phyloP scores from a whole-genome alignment of 1,140 invertebrate genomes.

The Agrypnia vestita region DNA sequence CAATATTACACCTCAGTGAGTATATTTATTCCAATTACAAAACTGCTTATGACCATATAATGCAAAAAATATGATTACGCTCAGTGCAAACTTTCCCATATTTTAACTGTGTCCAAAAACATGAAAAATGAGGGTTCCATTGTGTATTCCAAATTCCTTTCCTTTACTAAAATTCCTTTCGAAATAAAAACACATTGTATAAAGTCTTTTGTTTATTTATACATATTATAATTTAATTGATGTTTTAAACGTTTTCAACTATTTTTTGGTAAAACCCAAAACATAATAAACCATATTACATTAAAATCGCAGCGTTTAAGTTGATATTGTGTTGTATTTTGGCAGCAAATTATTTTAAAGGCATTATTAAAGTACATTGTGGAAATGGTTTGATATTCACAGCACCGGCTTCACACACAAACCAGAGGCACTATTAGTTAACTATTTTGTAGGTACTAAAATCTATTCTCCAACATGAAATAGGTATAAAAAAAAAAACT shows the following conservation, averaged over 20 bases:
- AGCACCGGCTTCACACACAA: constrained; percentile 25
- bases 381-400: constrained; percentile 31
- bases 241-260: too few species aligned
- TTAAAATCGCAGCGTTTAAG: constrained; percentile 22
- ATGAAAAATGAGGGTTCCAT: too few species aligned
- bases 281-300: constrained; percentile 40
- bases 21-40: too few species aligned
- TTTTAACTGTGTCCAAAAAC: too few species aligned
- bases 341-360: constrained; percentile 41
- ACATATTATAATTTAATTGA: not conserved
- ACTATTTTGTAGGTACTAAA: constrained; percentile 18
- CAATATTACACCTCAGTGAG: too few species aligned
- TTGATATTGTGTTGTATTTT: constrained; percentile 14
- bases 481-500: constrained; percentile 12
- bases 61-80: not conserved
- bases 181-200: constrained; percentile 17
- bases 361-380: constrained; percentile 25
- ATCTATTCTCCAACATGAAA: constrained; percentile 5
- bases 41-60: not conserved
- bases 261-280: constrained; percentile 50
- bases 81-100: too few species aligned
- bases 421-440: constrained; percentile 23
- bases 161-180: too few species aligned
- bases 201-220: constrained; percentile 51
- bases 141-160: too few species aligned